Conservation (phyloP, 2,888 invertebrate genomes). For the Melieria crassipennis region DNA sequence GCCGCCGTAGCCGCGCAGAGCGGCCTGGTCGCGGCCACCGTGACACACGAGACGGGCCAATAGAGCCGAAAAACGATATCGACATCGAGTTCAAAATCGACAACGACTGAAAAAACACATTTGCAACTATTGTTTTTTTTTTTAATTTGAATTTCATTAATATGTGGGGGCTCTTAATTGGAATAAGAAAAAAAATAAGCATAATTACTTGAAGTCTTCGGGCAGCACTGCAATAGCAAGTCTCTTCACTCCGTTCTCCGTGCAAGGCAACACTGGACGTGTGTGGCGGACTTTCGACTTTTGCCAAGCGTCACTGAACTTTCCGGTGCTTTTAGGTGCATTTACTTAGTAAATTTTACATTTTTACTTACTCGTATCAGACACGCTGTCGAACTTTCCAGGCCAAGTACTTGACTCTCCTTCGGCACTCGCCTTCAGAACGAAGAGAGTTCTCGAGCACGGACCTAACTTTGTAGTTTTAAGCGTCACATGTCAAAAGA, state of each 20-base stretch:
- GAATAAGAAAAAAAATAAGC: too few relatives aligned
- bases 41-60: constrained; percentile 57
- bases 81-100: constrained; percentile 27
- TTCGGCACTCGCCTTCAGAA: neutral
- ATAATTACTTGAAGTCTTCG: constrained; percentile 44
- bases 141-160: constrained; percentile 7
- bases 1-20: constrained; percentile 46
- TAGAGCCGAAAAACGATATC: constrained; percentile 38
- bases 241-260: constrained; percentile 11
- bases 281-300: neutral
- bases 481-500: neutral
- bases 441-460: neutral
- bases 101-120: constrained; percentile 37
- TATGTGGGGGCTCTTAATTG: constrained; percentile 3
- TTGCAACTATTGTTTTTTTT: constrained; percentile 14
- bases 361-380: neutral
- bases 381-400: neutral
- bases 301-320: neutral
- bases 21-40: constrained; percentile 43
- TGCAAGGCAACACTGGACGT: neutral
- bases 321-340: constrained; percentile 22
- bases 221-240: constrained; percentile 57
- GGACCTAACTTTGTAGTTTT: neutral
- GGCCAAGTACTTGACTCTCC: neutral
- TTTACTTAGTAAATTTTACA: constrained; percentile 1